phyloP scores from a whole-genome alignment of 2,113 vertebrate species.

The Odontophorus gujanensis region DNA sequence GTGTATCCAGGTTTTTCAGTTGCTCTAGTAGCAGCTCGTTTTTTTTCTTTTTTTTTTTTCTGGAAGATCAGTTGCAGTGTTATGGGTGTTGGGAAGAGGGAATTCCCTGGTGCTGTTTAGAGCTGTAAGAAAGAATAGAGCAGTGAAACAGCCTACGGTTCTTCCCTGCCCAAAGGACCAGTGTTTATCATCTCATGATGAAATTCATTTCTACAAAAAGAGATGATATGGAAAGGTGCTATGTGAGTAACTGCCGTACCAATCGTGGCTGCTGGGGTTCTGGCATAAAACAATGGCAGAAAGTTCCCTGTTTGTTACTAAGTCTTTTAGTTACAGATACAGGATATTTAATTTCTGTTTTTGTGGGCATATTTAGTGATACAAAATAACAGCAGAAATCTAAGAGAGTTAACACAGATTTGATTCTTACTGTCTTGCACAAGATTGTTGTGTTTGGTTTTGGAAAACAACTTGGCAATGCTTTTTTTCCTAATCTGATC shows the following conservation, averaged over 20 bases:
- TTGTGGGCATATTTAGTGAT: not conserved
- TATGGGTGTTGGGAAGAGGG: slow-evolving; percentile 66
- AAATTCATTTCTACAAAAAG: slow-evolving; percentile 9
- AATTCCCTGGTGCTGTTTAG: slow-evolving; percentile 44
- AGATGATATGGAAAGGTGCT: not conserved
- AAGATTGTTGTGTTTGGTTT: not conserved
- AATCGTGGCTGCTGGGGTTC: not conserved
- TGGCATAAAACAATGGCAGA: slow-evolving; percentile 28
- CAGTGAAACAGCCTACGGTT: not conserved
- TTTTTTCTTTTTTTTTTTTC: slow-evolving; percentile 18
- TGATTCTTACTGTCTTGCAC: not conserved
- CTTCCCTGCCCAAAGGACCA: slow-evolving; percentile 10
- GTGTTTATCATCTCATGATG: not conserved
- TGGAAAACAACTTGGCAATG: not conserved
- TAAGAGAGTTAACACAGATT: not conserved
- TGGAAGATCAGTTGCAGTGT: slow-evolving; percentile 59
- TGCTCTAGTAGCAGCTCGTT: slow-evolving; percentile 59
- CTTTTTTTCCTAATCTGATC: not conserved
- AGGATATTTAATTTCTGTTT: not conserved
- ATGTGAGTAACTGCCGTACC: slow-evolving; percentile 6
- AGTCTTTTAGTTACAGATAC: slow-evolving; percentile 25
- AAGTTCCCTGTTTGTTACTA: slow-evolving; percentile 18
- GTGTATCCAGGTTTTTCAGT: slow-evolving; percentile 72
- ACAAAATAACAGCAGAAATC: not conserved
- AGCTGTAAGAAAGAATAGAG: slow-evolving; percentile 2